phyloP scores from a whole-genome alignment of 2,888 invertebrate genomes.

The Agrenia bidenticulata region DNA sequence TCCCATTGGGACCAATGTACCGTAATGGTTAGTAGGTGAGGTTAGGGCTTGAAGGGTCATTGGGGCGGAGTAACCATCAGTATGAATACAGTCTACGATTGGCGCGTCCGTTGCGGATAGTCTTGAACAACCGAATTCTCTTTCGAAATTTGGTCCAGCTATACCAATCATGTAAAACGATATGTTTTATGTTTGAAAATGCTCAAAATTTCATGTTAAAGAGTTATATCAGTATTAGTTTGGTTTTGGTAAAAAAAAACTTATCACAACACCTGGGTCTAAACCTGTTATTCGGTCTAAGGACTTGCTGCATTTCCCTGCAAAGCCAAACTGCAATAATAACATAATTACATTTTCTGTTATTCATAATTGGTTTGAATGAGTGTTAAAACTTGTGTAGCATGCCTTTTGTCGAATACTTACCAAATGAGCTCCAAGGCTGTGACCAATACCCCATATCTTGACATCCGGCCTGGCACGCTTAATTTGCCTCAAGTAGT shows the following conservation, averaged over 20 bases:
- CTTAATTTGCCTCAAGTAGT: slow-evolving; percentile 36
- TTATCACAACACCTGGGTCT: slow-evolving; percentile 15
- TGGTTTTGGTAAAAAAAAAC: neutral
- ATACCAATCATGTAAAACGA: neutral
- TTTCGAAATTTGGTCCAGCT: slow-evolving; percentile 40
- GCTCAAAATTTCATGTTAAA: neutral
- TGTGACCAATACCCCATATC: slow-evolving; percentile 42
- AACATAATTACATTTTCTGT: slow-evolving; percentile 6
- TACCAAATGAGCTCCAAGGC: slow-evolving; percentile 37
- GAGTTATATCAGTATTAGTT: neutral
- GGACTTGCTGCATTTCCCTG: slow-evolving; percentile 38
- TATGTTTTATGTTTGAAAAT: neutral
- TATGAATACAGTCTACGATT: slow-evolving; percentile 42
- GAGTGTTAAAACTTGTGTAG: neutral
- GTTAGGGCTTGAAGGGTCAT: slow-evolving; percentile 42
- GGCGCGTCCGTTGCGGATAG: slow-evolving; percentile 31
- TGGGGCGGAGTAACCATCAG: slow-evolving; percentile 36
- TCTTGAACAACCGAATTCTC: slow-evolving; percentile 31
- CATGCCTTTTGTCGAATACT: slow-evolving; percentile 5
- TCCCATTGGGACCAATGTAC: slow-evolving; percentile 39
- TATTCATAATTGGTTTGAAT: neutral
- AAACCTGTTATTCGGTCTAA: slow-evolving; percentile 39
- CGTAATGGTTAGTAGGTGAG: slow-evolving; percentile 42
- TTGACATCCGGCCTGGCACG: slow-evolving; percentile 27
- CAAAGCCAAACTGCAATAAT: slow-evolving; percentile 34